phyloP scores from a whole-genome alignment of 2,113 vertebrate genomes.

The Malurus melanocephalus region DNA sequence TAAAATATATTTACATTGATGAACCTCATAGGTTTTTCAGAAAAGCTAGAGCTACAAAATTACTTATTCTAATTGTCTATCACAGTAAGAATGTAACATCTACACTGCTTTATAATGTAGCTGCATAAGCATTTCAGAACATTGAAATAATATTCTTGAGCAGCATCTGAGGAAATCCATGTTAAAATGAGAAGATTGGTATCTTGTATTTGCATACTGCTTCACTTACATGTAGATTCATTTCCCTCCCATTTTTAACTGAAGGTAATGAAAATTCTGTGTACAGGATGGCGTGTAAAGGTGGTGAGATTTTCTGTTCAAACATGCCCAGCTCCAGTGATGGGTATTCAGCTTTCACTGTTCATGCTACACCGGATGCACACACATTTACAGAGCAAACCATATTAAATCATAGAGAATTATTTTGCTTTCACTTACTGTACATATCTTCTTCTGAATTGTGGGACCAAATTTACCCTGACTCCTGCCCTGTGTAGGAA shows the following conservation, averaged over 20 bases:
- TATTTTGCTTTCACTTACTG: slow-evolving; percentile 7
- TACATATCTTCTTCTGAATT: neutral
- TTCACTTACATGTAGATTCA: neutral
- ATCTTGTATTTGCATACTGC: neutral
- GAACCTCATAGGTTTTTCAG: neutral
- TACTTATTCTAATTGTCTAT: neutral
- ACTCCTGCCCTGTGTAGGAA: neutral
- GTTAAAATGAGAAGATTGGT: neutral
- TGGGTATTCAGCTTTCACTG: neutral
- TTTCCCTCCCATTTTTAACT: neutral
- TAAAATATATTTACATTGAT: neutral
- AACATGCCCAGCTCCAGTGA: neutral
- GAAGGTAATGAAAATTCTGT: neutral
- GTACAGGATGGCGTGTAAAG: neutral
- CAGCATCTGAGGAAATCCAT: neutral
- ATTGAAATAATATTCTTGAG: neutral
- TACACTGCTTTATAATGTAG: neutral
- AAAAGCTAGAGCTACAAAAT: neutral
- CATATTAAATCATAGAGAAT: neutral
- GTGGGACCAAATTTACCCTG: slow-evolving; percentile 5
- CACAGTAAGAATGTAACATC: neutral
- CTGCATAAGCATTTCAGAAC: neutral
- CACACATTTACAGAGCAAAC: neutral
- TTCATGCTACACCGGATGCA: fast-evolving
- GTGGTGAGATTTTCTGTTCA: neutral